Evolutionary conservation across 2,113 vertebrate species (phyloP), one percentile per base, ranked within the genome.

Genomic region (Enhydra lutris): DNA sequence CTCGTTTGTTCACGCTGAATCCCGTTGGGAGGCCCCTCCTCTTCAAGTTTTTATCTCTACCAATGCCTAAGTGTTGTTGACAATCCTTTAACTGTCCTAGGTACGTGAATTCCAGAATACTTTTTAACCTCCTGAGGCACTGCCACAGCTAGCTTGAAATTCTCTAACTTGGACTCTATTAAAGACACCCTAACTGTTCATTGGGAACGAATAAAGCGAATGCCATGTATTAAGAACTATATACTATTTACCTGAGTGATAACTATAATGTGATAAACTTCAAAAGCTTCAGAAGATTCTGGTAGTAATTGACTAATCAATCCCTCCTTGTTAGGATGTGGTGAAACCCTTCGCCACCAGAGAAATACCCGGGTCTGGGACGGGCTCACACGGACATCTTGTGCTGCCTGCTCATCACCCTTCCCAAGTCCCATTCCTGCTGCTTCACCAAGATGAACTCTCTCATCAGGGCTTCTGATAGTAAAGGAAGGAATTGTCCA

Each of bases 401-500:
- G 47, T 12, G 26, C 57, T 69, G 39, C 59, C 17, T 80, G 31
- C 18, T 42, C 18, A 57, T 15, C 47, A 21, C 78, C 29, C n/a
- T 80, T 34, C 21, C 59, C 50, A 67, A 42, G 67, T 42, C 36
- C 34, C 74, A 74, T 14, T 52, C 79, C 29, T 39, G 13, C 47
- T 47, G 0, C 63, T 91, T 91, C 55, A 74, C 47, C 24, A 63
- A 36, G 45, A 80, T 59, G 42, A n/a, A 24, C 50, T 57, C 26
- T 87, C 29, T 88, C 57, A 36, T 59, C 88, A 47, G 69, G 34
- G 26, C 65, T 80, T 94, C 74, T 76, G 63, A 63, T 47, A 81
- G 9, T 42, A 96, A 95, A 76, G 50, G 31, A 97, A 87, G n/a
- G 90, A 91, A 91, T 57, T 79, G 11, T 74, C 83, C 78, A 61